Base-by-base conservation (phyloP, 2,888 invertebrate species). In the Parochlus steinenii region DNA sequence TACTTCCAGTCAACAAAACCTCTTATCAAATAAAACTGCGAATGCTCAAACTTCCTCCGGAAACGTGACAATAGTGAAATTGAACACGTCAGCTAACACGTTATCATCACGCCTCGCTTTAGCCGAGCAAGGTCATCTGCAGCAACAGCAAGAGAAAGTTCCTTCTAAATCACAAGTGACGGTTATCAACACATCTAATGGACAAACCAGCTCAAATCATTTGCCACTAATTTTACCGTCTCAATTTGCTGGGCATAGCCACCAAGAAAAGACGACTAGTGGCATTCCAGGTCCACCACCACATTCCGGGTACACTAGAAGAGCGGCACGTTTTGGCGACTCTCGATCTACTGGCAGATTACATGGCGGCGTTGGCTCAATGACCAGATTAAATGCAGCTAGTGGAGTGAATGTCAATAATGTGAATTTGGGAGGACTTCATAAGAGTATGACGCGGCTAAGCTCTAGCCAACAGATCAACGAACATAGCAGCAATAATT, bases 371-470 rank as follows among this genome's bases (percentile, higher is more conserved):
- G 22, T 17, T 14, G 25, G 26, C 6, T 80, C 80, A 53, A 80
- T 81, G 74, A 81, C 80, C 0, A 60, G 79, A 27, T 65, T 83
- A 12, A 80, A 80, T 54, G 71, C 76, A 38, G 73, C 74, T 38
- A 74, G 74, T 67, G 36, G 29, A 17, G 22, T 29, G 19, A 18
- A 38, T 32, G 26, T 44, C 33, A 22, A 33, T 25, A 6, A 17
- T 23, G 27, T 22, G 10, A 14, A 28, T 27, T 75, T 79, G 10
- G 77, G 78, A 6, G 81, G 80, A 2, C 62, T 81, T 4, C 80
- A 81, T 52, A 81, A 80, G 53, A 81, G 81, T 52, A 80, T 82
- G 80, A 81, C 81, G 6, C 67, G 80, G 24, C 54, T 82, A 40
- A 79, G 79, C 40, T 78, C 78, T 10, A 79, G 79, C 25, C 78